Evolutionary conservation across 2,113 vertebrate species (phyloP).

Genomic region (Pardalotus punctatus): DNA sequence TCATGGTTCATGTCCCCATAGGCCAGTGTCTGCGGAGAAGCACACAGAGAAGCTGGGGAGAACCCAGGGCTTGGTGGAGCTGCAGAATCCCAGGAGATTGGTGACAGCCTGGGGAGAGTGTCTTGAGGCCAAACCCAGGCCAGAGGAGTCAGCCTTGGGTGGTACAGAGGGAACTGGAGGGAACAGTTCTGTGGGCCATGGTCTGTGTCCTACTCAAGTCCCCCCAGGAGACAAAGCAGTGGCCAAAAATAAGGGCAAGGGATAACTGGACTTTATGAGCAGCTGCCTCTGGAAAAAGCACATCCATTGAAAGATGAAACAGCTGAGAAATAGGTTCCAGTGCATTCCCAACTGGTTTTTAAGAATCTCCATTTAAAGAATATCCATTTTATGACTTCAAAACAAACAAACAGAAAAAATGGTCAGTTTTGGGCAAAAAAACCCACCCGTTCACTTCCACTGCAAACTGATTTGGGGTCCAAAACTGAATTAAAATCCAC

Average conservation of each 20-base stretch:
- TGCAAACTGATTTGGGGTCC: neutral
- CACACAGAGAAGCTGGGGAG: neutral
- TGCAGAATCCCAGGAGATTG: neutral
- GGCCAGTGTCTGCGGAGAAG: slow-evolving; percentile 84
- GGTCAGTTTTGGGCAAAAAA: neutral
- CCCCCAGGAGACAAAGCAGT: neutral
- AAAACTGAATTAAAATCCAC: neutral
- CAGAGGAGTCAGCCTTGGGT: neutral
- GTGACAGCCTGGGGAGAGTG: neutral
- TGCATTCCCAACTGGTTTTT: neutral
- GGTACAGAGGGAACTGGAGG: neutral
- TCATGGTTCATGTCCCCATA: slow-evolving; percentile 99
- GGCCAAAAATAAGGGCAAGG: neutral
- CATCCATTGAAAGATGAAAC: neutral
- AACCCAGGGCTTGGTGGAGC: neutral
- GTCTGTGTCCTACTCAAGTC: neutral
- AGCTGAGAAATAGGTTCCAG: neutral
- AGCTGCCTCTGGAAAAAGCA: neutral
- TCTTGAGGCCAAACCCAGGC: neutral
- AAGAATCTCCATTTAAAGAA: neutral
- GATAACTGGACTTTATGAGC: neutral
- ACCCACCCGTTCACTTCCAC: neutral
- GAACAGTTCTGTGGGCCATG: neutral
- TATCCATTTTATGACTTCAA: neutral
- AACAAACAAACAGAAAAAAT: neutral